phyloP scores from a whole-genome alignment of 2,113 vertebrate genomes.

The Macaca nemestrina region DNA sequence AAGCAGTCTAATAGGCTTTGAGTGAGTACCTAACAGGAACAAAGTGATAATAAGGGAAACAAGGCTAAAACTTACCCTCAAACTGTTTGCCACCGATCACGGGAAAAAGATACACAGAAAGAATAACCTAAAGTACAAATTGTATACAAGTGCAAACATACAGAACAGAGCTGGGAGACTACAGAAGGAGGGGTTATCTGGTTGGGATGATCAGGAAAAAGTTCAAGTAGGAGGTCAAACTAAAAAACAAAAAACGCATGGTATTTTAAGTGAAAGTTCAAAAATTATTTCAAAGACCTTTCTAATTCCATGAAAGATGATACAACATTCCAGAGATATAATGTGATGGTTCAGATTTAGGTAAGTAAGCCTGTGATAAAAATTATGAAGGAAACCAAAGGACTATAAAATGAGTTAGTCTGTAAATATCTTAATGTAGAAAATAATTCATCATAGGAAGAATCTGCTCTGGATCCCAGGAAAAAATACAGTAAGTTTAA shows the following conservation, averaged over 20 bases:
- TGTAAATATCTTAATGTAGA: slow-evolving; percentile 28
- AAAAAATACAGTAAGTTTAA: neutral
- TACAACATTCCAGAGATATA: neutral
- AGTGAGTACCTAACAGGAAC: neutral
- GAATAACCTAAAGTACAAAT: neutral
- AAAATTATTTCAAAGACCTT: slow-evolving; percentile 20
- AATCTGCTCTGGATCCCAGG: neutral
- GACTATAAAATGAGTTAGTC: neutral
- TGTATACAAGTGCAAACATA: neutral
- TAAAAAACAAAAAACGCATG: neutral
- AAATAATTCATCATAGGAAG: neutral
- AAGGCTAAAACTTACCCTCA: neutral
- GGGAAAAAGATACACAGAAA: neutral
- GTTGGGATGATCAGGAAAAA: neutral
- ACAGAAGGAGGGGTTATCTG: neutral
- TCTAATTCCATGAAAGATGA: slow-evolving; percentile 31
- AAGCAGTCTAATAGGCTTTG: neutral
- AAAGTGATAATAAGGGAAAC: neutral
- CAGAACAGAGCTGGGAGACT: neutral
- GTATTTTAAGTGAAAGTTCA: neutral
- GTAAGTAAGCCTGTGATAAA: neutral
- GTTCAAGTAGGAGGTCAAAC: neutral
- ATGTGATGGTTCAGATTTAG: slow-evolving; percentile 10
- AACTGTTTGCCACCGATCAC: neutral
- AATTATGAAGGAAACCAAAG: slow-evolving; percentile 50